Percentiles rank a stretch among this genome's conserved stretches.
These are phyloP conservation scores for Procambarus virginalis DNA, from an alignment of 1,140 invertebrate genomes.

Conservation along the genomic window DNA sequence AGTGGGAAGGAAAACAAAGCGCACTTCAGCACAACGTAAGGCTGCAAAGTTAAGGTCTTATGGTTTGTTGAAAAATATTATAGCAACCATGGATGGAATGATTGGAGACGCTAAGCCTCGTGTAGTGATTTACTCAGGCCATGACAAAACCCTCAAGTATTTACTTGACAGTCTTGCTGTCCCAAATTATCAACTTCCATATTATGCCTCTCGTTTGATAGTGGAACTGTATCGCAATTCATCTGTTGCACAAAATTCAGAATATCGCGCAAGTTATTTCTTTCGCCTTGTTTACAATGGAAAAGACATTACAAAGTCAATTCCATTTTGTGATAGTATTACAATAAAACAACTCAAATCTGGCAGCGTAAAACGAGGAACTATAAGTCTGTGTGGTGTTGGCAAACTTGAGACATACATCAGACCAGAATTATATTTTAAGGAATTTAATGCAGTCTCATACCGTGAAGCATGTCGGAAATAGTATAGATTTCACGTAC, in stretches of 20 bases:
- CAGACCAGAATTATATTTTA: conserved; percentile 59
- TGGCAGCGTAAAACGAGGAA: conserved; percentile 53
- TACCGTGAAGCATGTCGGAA: conserved; percentile 61
- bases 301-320: conserved; percentile 85
- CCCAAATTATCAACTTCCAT: conserved; percentile 79
- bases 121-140: conserved; percentile 91
- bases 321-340: conserved; percentile 84
- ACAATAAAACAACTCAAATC: conserved; percentile 58
- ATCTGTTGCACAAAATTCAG: conserved; percentile 64
- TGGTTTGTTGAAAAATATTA: conserved; percentile 85
- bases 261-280: conserved; percentile 81
- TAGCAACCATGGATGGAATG: conserved; percentile 85
- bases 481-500: neutral
- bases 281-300: conserved; percentile 91
- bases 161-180: conserved; percentile 86
- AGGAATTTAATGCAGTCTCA: conserved; percentile 63
- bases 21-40: conserved; percentile 80
- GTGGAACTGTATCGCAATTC: conserved; percentile 80
- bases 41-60: conserved; percentile 84
- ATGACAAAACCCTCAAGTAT: conserved; percentile 91
- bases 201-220: conserved; percentile 88
- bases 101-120: conserved; percentile 85
- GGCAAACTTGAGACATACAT: conserved; percentile 52
- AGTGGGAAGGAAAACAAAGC: conserved; percentile 83
- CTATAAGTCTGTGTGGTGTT: conserved; percentile 61